phyloP scores from a whole-genome alignment of 1,140 invertebrate genomes.

The Rhyacophila brunnea region DNA sequence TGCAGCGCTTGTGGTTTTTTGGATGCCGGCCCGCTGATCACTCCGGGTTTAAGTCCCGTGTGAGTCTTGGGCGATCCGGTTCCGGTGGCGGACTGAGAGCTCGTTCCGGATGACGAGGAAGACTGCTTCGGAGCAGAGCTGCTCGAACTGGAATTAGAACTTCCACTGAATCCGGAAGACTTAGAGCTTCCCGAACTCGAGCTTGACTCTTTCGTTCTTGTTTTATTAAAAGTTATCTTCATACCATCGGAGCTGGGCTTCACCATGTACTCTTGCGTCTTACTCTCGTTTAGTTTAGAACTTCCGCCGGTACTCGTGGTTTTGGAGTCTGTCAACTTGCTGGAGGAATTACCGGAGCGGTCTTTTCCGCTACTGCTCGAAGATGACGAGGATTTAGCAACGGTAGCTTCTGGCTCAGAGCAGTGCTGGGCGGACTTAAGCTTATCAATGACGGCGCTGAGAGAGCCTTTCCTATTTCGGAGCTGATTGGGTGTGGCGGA shows the following conservation, averaged over 20 bases:
- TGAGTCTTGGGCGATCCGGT: constrained; percentile 73
- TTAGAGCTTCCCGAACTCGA: constrained; percentile 46
- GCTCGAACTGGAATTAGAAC: constrained; percentile 42
- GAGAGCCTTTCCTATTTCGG: constrained; percentile 71
- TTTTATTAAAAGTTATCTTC: constrained; percentile 88
- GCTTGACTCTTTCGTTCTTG: constrained; percentile 66
- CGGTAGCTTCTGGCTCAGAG: constrained; percentile 44
- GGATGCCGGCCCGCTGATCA: constrained; percentile 75
- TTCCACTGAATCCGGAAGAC: constrained; percentile 35
- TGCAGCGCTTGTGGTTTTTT: constrained; percentile 68
- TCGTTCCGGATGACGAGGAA: constrained; percentile 35
- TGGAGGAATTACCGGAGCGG: constrained; percentile 41
- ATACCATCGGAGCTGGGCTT: constrained; percentile 82
- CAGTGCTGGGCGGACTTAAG: constrained; percentile 73
- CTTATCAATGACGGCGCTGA: constrained; percentile 85
- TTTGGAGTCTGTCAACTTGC: constrained; percentile 57
- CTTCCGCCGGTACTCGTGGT: constrained; percentile 40
- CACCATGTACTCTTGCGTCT: constrained; percentile 83
- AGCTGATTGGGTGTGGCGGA: constrained; percentile 58
- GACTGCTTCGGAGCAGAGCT: constrained; percentile 42
- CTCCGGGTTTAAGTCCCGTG: constrained; percentile 80
- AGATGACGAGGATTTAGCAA: constrained; percentile 34
- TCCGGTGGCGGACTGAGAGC: constrained; percentile 52
- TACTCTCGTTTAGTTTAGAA: constrained; percentile 60
- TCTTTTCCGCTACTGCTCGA: constrained; percentile 39